These are phyloP conservation scores for Glossosoma conforme DNA, from an alignment of 1,140 invertebrate genomes.

Conservation along the genomic window DNA sequence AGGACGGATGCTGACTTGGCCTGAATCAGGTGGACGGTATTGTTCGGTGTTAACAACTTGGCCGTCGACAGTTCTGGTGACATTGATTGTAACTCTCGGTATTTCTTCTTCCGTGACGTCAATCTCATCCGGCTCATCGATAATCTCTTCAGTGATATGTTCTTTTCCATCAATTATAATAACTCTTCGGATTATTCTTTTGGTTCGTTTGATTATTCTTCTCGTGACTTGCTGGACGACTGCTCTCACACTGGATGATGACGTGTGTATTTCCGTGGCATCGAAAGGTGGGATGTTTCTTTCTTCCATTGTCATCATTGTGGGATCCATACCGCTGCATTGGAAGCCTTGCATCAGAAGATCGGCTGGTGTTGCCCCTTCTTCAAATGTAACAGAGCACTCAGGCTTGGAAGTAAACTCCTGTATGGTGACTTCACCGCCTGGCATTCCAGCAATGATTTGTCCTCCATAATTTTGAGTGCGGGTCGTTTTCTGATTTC, in stretches of 20 bases:
- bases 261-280: slow-evolving; percentile 42
- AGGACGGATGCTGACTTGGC: background rate
- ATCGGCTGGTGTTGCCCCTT: slow-evolving; percentile 50
- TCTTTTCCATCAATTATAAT: slow-evolving; percentile 79
- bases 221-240: slow-evolving; percentile 75
- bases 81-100: slow-evolving; percentile 68
- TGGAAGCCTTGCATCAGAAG: slow-evolving; percentile 50
- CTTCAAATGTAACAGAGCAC: slow-evolving; percentile 49
- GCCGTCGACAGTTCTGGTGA: slow-evolving; percentile 55
- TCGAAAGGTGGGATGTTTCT: slow-evolving; percentile 20
- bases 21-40: slow-evolving; percentile 34
- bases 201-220: slow-evolving; percentile 67
- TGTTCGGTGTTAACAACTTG: slow-evolving; percentile 47
- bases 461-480: slow-evolving; percentile 59
- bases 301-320: slow-evolving; percentile 33
- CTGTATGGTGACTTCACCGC: slow-evolving; percentile 56
- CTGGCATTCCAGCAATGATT: slow-evolving; percentile 55
- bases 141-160: slow-evolving; percentile 72
- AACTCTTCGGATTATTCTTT: slow-evolving; percentile 66
- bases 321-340: slow-evolving; percentile 51
- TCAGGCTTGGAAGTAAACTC: slow-evolving; percentile 60
- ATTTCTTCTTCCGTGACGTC: slow-evolving; percentile 69
- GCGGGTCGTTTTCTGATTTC: slow-evolving; percentile 54
- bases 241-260: slow-evolving; percentile 62
- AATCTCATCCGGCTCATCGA: slow-evolving; percentile 77